These are phyloP conservation scores for Zingel zingel DNA, from an alignment of 2,113 vertebrate species.

Conservation along the genomic window DNA sequence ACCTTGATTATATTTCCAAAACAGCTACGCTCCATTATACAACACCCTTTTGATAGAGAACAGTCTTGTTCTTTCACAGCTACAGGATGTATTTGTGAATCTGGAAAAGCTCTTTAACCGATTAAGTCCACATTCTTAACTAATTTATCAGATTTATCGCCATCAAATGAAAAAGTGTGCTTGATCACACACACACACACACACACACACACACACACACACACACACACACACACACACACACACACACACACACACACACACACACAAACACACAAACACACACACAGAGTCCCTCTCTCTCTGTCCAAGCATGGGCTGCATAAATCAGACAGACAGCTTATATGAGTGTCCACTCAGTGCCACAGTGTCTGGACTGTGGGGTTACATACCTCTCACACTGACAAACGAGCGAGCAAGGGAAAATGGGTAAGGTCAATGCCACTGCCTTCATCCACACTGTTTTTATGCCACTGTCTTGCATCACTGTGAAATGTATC, in stretches of 20 bases:
- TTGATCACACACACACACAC: conserved; percentile 7
- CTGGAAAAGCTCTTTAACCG: conserved; percentile 21
- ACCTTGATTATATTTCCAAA: conserved; percentile 19
- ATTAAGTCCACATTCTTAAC: conserved; percentile 24
- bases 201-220: conserved; percentile 4
- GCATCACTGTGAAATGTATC: conserved; percentile 50
- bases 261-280: no score
- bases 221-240: not conserved
- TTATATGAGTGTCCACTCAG: conserved; percentile 27
- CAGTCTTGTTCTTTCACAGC: conserved; percentile 30
- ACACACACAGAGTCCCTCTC: not conserved
- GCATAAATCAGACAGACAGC: conserved; percentile 43
- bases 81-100: conserved; percentile 25
- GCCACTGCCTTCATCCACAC: conserved; percentile 7
- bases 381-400: conserved; percentile 14
- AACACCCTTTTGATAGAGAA: conserved; percentile 14
- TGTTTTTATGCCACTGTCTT: conserved; percentile 23
- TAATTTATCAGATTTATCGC: conserved; percentile 18
- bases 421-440: conserved; percentile 25
- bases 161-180: conserved; percentile 3
- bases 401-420: conserved; percentile 22
- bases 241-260: conserved; percentile 2
- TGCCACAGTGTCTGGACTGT: conserved; percentile 14
- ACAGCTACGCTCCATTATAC: not conserved
- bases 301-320: not conserved